Conservation (phyloP, 2,888 invertebrate genomes). For the Zelleria hepariella region DNA sequence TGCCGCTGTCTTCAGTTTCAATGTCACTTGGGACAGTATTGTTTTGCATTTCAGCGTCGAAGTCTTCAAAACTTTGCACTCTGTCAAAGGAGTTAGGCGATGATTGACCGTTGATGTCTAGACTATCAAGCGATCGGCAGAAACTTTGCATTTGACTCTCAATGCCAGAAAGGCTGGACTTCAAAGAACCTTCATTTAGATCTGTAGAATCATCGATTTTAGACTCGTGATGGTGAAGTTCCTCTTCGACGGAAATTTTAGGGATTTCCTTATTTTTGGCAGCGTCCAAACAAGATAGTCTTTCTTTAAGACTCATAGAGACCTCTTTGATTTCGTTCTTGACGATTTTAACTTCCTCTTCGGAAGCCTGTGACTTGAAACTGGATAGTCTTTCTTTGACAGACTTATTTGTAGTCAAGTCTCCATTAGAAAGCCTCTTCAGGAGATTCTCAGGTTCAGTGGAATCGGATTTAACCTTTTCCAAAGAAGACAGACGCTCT, state of each 20-base stretch:
- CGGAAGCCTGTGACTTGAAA: constrained; percentile 56
- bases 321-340: constrained; percentile 62
- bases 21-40: constrained; percentile 73
- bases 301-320: constrained; percentile 68
- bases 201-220: constrained; percentile 37
- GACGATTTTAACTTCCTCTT: constrained; percentile 47
- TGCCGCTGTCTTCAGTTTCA: constrained; percentile 84
- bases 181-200: constrained; percentile 43
- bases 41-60: constrained; percentile 74
- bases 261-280: constrained; percentile 63
- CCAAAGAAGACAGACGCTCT: constrained; percentile 74
- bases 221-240: constrained; percentile 32
- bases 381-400: constrained; percentile 64
- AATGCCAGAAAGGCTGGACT: constrained; percentile 53
- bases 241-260: constrained; percentile 54
- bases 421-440: constrained; percentile 59
- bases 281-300: constrained; percentile 63
- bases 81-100: constrained; percentile 73
- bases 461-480: constrained; percentile 64
- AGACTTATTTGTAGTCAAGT: constrained; percentile 51
- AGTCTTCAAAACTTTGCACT: constrained; percentile 76
- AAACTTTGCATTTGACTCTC: constrained; percentile 73
- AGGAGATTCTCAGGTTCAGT: constrained; percentile 61
- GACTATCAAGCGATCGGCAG: constrained; percentile 76
- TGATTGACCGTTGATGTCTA: constrained; percentile 72